Evolutionary conservation across 2,888 invertebrate species (phyloP).

Genomic region (Petrophora chlorosata): DNA sequence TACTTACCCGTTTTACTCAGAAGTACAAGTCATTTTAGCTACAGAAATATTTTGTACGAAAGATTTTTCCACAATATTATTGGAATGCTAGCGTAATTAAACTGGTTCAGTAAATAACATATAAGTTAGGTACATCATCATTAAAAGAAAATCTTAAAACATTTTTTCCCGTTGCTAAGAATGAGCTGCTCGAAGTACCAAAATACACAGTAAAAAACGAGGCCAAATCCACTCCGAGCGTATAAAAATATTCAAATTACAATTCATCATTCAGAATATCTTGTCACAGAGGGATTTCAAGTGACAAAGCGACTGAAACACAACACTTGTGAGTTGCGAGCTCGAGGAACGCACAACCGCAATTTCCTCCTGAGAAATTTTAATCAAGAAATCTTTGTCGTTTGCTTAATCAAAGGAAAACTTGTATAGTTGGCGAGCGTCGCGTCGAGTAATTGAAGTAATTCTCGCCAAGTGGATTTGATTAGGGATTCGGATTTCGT

Average conservation of each 20-base stretch:
- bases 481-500: conserved; percentile 49
- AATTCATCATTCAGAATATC: conserved; percentile 38
- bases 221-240: background rate
- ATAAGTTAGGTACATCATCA: background rate
- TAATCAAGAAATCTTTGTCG: conserved; percentile 69
- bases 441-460: conserved; percentile 41
- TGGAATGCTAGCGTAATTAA: background rate
- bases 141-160: too few species aligned
- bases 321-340: conserved; percentile 36
- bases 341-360: conserved; percentile 38
- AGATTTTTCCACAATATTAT: conserved; percentile 9
- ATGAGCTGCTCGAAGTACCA: too few species aligned
- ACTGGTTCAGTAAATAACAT: background rate
- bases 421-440: conserved; percentile 53
- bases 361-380: conserved; percentile 56
- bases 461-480: conserved; percentile 48
- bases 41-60: conserved; percentile 10
- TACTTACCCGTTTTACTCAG: conserved; percentile 6
- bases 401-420: conserved; percentile 67
- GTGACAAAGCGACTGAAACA: conserved; percentile 56
- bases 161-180: too few species aligned
- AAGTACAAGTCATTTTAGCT: conserved; percentile 9
- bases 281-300: conserved; percentile 39
- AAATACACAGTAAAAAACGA: background rate
- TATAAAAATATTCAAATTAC: conserved; percentile 34